Percentiles rank a stretch among this genome's conserved stretches.
Conservation (phyloP, 2,113 vertebrate species). For the Grammomys dolichurus region DNA sequence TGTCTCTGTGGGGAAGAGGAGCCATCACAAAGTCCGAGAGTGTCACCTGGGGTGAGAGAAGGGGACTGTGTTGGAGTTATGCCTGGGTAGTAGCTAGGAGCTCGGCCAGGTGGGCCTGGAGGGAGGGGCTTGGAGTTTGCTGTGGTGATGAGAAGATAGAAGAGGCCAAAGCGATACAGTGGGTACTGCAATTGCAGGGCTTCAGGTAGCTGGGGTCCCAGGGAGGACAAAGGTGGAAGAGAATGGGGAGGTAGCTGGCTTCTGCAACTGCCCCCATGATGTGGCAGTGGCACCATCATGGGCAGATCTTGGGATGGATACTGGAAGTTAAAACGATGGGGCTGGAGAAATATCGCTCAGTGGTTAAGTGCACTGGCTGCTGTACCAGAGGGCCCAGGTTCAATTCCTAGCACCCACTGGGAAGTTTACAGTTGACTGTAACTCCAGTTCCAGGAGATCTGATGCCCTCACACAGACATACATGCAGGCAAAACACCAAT, state of each 20-base stretch:
- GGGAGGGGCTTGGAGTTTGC: neutral
- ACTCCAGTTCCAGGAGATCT: neutral
- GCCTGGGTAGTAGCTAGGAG: neutral
- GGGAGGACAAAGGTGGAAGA: too few relatives aligned
- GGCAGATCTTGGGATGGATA: neutral
- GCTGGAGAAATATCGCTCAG: neutral
- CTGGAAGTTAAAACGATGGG: neutral
- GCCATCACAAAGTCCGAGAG: neutral
- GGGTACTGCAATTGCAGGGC: too few relatives aligned
- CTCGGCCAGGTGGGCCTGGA: neutral
- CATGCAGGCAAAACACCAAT: neutral
- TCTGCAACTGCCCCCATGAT: neutral
- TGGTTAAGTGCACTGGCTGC: neutral
- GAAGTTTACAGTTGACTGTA: neutral
- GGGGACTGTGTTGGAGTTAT: neutral
- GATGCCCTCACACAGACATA: neutral
- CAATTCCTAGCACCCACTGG: neutral
- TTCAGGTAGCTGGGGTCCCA: neutral
- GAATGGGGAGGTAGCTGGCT: too few relatives aligned
- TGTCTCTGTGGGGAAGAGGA: neutral
- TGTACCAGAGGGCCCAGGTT: neutral
- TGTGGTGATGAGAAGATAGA: neutral
- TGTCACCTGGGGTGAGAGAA: neutral
- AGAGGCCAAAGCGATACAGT: neutral
- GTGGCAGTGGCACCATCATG: too few relatives aligned